Base-by-base conservation (phyloP, 2,888 invertebrate genomes). In the Polydrusus tereticollis region DNA sequence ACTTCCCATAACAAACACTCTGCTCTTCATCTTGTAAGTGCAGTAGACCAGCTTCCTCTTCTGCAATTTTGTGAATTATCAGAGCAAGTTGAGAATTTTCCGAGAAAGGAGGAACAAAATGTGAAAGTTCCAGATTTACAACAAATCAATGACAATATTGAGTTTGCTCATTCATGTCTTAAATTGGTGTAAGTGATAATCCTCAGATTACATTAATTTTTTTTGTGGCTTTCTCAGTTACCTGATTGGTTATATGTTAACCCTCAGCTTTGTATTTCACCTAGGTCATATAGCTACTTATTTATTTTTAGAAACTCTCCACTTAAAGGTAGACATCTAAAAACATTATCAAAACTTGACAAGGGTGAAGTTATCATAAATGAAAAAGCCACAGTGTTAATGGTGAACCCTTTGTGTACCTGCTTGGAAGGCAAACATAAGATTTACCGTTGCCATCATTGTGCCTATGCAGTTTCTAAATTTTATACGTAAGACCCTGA, bases 371-470 rank as follows among this genome's bases (percentile, higher is more conserved):
- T 75, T 45, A 41, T 80, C 23, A 78, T 80, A 45, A 62, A 69
- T 29, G 80, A 80, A 70, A 63, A 47, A n/a, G 77, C 78, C 1
- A 69, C 78, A 55, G 73, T 80, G 18, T 60, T 79, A 14, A 78
- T 78, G 72, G 76, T 79, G 6, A 68, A 75, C n/a, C 79, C 79
- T 2, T 26, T 76, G 10, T 79, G 77, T 68, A 45, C 20, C 14
- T 79, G 79, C 67, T 29, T 73, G 29, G 73, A 73, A 20, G 50
- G 74, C 7, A 55, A 60, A 1, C 26, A 69, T 7, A 63, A 65
- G 26, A 38, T 78, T 2, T 79, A 79, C 43, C 65, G 79, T 50
- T 80, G 80, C 64, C 79, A 80, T 72, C 74, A 80, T 52, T 80
- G 80, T 60, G 78, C 77, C 10, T 62, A 58, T 41, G 66, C 74